Base-by-base conservation (phyloP, 2,113 vertebrate species). In the Silurus meridionalis region DNA sequence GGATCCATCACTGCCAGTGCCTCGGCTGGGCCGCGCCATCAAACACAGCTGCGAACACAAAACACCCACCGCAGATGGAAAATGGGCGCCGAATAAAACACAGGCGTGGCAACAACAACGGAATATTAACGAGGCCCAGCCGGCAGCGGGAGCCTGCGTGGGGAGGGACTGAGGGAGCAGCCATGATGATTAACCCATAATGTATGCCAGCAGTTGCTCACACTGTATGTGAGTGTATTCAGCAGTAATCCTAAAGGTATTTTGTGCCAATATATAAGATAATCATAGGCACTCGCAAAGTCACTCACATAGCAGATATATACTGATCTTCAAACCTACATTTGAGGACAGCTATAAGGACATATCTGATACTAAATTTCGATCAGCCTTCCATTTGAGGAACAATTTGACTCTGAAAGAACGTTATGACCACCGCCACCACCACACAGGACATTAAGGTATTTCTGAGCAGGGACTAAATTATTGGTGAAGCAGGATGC, bases 21-120 rank as follows among this genome's bases (percentile, higher is more conserved):
- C 90, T 89, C 83, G 82, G 85, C 90, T 88, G 91, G 91, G 93
- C 92, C 81, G 89, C 89, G 79, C 94, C 91, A 94, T 94, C 94
- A 94, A 94, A 95, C 94, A 95, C 95, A 95, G 95, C 94, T 95
- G 95, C 93, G 91, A 94, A 95, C 94, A 94, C 94, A 94, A 95
- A 95, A 94, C 93, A 93, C 88, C 90, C 87, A 88, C 90, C 90
- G 90, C 93, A 93, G 93, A 94, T 92, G 92, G 93, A 93, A 94
- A 95, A 95, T 94, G 92, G 94, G 93, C 93, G 91, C 91, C 0
- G 89, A 93, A 91, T 94, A 93, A 93, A 94, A 92, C 90, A 90
- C 90, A 88, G 87, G 90, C 81, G 28, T 91, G 93, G 91, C 69
- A 89, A 91, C 94, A 94, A 94, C 94, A 93, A 93, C 92, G 87